Base-by-base conservation (phyloP, 92 coral and sea anemone genomes). In the Palythoa caribaeorum region DNA sequence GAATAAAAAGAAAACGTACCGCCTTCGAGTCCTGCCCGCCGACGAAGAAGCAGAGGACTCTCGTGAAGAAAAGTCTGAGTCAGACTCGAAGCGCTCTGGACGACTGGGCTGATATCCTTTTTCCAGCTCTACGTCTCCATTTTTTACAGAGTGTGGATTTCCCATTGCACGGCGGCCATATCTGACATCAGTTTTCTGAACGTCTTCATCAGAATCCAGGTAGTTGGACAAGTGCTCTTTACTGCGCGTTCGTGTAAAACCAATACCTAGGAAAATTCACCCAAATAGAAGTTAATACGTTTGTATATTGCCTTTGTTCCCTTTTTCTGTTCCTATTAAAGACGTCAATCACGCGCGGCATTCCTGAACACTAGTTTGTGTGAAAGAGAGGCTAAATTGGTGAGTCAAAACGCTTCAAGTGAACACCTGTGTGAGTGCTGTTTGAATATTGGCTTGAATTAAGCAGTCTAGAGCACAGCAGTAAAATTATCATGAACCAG, bases 81-180 rank as follows among this genome's bases (percentile, higher is more conserved):
- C 86, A 2, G 86, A 81, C 47, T 81, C 75, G n/a, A 81, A 20
- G 62, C 71, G 75, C 9, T 81, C 86, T 20, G 75, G 86, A 10
- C 44, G 86, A 36, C 86, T 44, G 19, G 86, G 76, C 55, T 74
- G 74, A 17, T 69, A 66, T 13, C 76, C 59, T 52, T 66, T 81
- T 51, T 59, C 84, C 39, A 38, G n/a, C 76, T 62, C 84, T n/a
- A 5, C 12, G 52, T 70, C 63, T 8, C 73, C 84, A 71, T 68
- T 92, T 90, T 5, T 62, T 11, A 28, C 62, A 36, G 28, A 79
- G 73, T 80, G 74, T 59, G 54, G 86, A 77, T 59, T 91, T 57
- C 75, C 62, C 14, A 19, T 28, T 2, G 95, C 93, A 35, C 97
- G 90, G 39, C 97, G 95, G 16, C 97, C 97, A 90, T 94, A 86